Conservation (phyloP, 2,113 vertebrate genomes). For the Rhinoderma darwinii region DNA sequence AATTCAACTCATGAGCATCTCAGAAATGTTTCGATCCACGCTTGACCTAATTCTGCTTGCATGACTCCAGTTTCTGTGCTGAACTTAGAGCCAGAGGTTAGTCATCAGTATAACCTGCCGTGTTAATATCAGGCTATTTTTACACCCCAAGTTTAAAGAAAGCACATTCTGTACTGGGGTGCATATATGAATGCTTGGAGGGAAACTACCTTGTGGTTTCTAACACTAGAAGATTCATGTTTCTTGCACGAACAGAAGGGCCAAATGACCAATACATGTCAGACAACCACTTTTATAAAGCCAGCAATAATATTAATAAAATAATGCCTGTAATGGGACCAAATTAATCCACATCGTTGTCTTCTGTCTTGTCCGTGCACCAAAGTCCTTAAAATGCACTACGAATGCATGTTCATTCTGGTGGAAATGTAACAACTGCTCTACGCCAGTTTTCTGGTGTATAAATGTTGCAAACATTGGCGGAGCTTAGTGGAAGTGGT, state of each 20-base stretch:
- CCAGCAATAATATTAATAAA: neutral
- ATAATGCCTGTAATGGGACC: neutral
- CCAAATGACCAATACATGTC: neutral
- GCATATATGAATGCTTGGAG: neutral
- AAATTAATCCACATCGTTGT: no score
- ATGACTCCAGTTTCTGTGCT: slow-evolving; percentile 36
- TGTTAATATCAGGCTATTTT: slow-evolving; percentile 44
- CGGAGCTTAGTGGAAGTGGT: no score
- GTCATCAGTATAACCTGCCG: slow-evolving; percentile 13
- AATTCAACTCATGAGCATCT: slow-evolving; percentile 40
- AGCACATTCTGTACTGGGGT: slow-evolving; percentile 32
- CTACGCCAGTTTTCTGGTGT: no score
- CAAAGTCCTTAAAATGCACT: no score
- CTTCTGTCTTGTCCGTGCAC: no score
- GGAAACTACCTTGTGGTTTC: neutral
- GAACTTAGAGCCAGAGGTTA: slow-evolving; percentile 30
- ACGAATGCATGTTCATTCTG: no score
- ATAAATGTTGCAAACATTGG: no score
- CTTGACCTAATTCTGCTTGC: slow-evolving; percentile 51
- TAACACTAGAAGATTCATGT: neutral
- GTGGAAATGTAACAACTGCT: no score
- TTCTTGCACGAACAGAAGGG: neutral
- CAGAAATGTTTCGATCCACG: slow-evolving; percentile 28
- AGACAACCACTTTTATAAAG: neutral
- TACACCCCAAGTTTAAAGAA: neutral